Percentiles rank a stretch among this genome's conserved stretches.
These are phyloP conservation scores for Caenorhabditis sp. DNA, from an alignment of 2,888 invertebrate genomes.

Conservation along the genomic window DNA sequence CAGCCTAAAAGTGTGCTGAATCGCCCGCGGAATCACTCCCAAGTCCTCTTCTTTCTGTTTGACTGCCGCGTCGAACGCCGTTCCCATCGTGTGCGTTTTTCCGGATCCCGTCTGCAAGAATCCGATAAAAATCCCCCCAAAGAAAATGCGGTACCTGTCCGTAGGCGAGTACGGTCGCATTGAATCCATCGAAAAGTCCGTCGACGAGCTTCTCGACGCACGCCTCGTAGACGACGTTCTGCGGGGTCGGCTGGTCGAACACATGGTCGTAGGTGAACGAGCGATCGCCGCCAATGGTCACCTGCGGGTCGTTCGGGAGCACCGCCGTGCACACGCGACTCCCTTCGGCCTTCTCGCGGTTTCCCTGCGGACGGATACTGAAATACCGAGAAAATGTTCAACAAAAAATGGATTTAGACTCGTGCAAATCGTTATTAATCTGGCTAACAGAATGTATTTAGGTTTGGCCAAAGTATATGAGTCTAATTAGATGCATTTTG, in stretches of 20 bases:
- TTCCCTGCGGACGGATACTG: slow-evolving; percentile 95
- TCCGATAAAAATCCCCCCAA: background rate
- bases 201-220: slow-evolving; percentile 91
- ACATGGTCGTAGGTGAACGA: slow-evolving; percentile 89
- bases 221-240: slow-evolving; percentile 86
- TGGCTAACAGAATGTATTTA: too few species aligned
- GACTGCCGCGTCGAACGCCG: slow-evolving; percentile 88
- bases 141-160: slow-evolving; percentile 85
- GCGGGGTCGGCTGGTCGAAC: slow-evolving; percentile 87
- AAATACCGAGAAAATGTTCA: slow-evolving; percentile 20
- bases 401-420: background rate
- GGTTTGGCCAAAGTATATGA: too few species aligned
- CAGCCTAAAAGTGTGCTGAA: slow-evolving; percentile 89
- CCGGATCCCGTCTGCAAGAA: slow-evolving; percentile 91
- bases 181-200: slow-evolving; percentile 94
- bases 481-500: too few species aligned
- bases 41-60: slow-evolving; percentile 80
- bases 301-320: slow-evolving; percentile 88
- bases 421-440: background rate
- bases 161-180: slow-evolving; percentile 97
- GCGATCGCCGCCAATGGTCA: slow-evolving; percentile 82
- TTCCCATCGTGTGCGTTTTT: slow-evolving; percentile 99
- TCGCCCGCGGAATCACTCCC: slow-evolving; percentile 96
- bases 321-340: slow-evolving; percentile 93
- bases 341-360: slow-evolving; percentile 93